These are phyloP conservation scores for Narcine bancroftii DNA, from an alignment of 2,113 vertebrate genomes.

Conservation along the genomic window DNA sequence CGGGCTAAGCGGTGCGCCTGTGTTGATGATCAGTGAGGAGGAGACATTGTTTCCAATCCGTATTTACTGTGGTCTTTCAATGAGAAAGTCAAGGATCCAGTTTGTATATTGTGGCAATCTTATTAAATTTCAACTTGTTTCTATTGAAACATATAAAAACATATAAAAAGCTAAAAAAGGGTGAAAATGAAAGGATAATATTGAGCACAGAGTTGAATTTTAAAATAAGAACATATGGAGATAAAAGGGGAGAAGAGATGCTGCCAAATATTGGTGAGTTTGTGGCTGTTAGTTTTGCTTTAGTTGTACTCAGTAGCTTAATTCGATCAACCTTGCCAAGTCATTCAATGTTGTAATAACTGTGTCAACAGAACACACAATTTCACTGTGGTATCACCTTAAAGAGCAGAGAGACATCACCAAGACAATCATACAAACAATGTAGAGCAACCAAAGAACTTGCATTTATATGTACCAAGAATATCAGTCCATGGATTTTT, in stretches of 20 bases:
- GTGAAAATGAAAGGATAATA: background rate
- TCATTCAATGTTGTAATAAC: background rate
- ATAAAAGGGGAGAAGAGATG: background rate
- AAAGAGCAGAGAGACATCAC: background rate
- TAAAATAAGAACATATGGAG: background rate
- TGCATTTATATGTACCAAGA: too few relatives aligned
- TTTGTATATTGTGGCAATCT: background rate
- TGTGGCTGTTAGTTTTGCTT: background rate
- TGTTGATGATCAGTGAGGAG: too few relatives aligned
- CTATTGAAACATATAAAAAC: background rate
- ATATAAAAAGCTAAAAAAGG: background rate
- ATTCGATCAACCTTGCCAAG: background rate
- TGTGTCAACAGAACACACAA: background rate
- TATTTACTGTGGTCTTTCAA: too few relatives aligned
- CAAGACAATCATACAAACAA: background rate
- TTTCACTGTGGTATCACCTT: background rate
- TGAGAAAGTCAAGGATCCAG: too few relatives aligned
- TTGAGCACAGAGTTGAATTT: background rate
- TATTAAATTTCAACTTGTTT: background rate
- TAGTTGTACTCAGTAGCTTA: background rate
- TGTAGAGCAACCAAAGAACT: background rate
- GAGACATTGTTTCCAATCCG: too few relatives aligned
- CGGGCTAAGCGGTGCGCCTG: too few relatives aligned
- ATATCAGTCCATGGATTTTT: too few relatives aligned
- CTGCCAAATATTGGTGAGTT: background rate